Evolutionary conservation across 2,888 invertebrate genomes (phyloP), one percentile per base, ranked within the genome.

Genomic region (Hypsopygia costalis): DNA sequence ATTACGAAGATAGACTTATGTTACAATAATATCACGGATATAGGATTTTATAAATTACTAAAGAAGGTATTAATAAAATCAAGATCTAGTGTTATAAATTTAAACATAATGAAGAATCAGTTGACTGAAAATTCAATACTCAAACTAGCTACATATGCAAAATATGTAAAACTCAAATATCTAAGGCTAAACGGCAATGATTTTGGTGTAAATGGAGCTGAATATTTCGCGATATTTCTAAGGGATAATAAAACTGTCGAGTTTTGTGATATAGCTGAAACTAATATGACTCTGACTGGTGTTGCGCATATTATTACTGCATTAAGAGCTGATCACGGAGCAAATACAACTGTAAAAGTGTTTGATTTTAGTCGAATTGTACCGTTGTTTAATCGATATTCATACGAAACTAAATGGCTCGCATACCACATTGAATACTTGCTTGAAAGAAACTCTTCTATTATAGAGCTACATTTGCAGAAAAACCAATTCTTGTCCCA

Each of bases 401-500:
- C 73, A 0, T 80, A 74, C 32, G 88, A 88, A 66, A 75, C 78
- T 0, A 86, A 82, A 69, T 87, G 85, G 80, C 61, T 90, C 1
- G 90, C 90, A 0, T 89, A 90, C 41, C 89, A 90, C 40, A 66
- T 90, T 0, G 87, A 87, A 53, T 73, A 69, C 36, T 53, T 89
- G 3, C 54, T 89, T 0, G 74, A 80, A 60, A 65, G 67, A 28
- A 88, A 88, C 33, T 53, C 52, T 29, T 74, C 71, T 2, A 71
- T 93, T 22, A 70, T 82, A 0, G 91, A 91, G 52, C 58, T 93
- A 7, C 90, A 91, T 68, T 65, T 91, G 12, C 91, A 91, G 59
- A 93, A 92, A 53, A 91, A 90, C 49, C 76, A 88, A 56, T 89
- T 93, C 25, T 82, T 87, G 8, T 89, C 91, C 0, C 92, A 92